Evolutionary conservation across 2,113 vertebrate genomes (phyloP).

Genomic region (Thamnophis sirtalis): DNA sequence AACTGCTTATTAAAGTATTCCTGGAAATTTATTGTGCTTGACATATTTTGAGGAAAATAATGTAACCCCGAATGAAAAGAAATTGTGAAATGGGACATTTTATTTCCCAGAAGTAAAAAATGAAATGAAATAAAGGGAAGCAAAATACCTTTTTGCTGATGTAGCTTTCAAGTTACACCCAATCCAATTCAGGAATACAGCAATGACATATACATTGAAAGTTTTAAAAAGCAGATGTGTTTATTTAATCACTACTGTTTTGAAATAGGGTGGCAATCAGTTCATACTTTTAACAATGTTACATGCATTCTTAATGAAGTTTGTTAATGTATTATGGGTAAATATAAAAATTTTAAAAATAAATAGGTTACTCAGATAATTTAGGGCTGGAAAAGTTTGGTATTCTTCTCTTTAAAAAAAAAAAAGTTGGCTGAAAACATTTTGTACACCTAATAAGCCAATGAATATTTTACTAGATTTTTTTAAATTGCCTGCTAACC

Average conservation of each 20-base stretch:
- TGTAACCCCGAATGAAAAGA: rapidly evolving
- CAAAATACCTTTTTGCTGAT: neutral
- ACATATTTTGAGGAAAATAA: neutral
- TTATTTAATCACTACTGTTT: neutral
- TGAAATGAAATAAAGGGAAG: neutral
- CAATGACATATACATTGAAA: neutral
- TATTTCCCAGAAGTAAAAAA: neutral
- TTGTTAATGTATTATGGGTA: neutral
- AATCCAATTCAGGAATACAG: neutral
- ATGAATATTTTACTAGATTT: neutral
- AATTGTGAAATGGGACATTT: neutral
- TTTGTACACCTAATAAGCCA: neutral
- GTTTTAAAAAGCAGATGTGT: neutral
- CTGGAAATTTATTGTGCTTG: slow-evolving; percentile 10
- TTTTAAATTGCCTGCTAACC: slow-evolving; percentile 13
- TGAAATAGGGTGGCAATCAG: neutral
- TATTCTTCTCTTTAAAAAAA: neutral
- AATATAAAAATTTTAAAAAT: neutral
- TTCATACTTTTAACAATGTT: neutral
- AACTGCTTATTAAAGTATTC: neutral
- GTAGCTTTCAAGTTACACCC: neutral
- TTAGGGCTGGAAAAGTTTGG: neutral
- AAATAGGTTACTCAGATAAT: neutral
- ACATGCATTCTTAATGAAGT: neutral
- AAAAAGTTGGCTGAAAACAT: neutral